Evolutionary conservation across 2,113 vertebrate genomes (phyloP), one percentile per base, ranked within the genome.

Genomic region (Bungarus multicinctus): DNA sequence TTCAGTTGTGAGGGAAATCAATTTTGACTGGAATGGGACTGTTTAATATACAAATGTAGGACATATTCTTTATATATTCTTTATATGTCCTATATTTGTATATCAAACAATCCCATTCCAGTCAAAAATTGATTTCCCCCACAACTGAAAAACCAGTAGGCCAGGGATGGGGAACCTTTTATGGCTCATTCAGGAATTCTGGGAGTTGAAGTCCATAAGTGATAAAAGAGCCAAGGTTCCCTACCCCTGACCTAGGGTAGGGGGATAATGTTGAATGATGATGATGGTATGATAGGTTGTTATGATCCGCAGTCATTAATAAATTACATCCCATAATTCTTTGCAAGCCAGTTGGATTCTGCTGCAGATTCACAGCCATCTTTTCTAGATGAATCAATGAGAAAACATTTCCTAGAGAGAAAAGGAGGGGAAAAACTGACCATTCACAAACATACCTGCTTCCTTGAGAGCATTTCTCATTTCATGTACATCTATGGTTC

Each of bases 401-500:
- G 11, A 58, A 87, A 12, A 30, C 16, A 6, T 60, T 58, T 45
- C 18, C 54, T 60, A 18, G 6, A 50, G 23, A n/a, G 11, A 50
- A n/a, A 22, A 22, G 8, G 8, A 10, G 34, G 5, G 34, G 7
- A 30, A 5, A 1, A 45, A 55, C 5, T 25, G 11, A 11, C 0
- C 0, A 74, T 87, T 47, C 55, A 9, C 0, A 0, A 1, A 92
- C 96, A 94, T 93, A 98, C 98, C 98, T 93, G 97, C 97, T 94
- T 97, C 98, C 88, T 95, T 96, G 85, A 98, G 96, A 86, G 98
- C 98, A 57, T 96, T 96, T 45, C 93, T 93, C 98, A 98, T 98
- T 95, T 98, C 97, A 0, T 98, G 96, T 53, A 97, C 97, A 54
- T 98, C 96, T 0, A 98, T 98, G 92, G 97, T 97, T 20, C 98